Conservation (phyloP, 2,113 vertebrate genomes). For the Zosterops borbonicus region DNA sequence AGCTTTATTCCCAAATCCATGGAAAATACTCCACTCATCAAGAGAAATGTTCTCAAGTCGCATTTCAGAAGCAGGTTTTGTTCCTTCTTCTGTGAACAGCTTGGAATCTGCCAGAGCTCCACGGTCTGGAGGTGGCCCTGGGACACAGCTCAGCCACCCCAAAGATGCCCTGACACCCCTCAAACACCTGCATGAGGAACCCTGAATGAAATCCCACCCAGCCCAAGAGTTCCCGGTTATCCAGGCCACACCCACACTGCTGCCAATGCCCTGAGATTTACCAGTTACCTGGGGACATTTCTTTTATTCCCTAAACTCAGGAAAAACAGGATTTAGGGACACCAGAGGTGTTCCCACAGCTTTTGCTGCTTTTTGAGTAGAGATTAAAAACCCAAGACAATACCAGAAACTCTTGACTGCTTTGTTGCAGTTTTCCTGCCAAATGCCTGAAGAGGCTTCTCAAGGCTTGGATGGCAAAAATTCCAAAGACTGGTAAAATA, state of each 20-base stretch:
- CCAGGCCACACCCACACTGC: accelerated
- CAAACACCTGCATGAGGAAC: accelerated
- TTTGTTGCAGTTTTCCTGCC: accelerated
- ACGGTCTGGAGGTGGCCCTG: not conserved
- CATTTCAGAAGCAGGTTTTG: too few species aligned
- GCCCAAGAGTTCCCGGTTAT: accelerated
- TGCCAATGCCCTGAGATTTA: accelerated
- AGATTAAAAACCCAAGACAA: not conserved
- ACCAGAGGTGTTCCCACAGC: accelerated
- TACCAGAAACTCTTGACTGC: accelerated
- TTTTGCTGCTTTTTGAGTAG: not conserved
- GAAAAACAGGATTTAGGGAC: not conserved
- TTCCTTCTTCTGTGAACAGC: not conserved
- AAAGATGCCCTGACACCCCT: not conserved
- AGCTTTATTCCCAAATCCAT: not conserved
- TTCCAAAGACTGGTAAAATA: too few species aligned
- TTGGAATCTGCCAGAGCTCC: not conserved
- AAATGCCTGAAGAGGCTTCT: not conserved
- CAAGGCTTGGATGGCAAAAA: not conserved
- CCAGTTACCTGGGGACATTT: accelerated
- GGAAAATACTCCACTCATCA: not conserved
- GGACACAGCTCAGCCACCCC: not conserved
- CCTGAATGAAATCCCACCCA: not conserved
- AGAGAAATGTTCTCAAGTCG: too few species aligned
- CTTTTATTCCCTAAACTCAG: too few species aligned